A percentile compares a stretch with the other conserved stretches of the same genome.
These are phyloP conservation scores for Pristionchus exspectatus DNA, from an alignment of 2,888 invertebrate genomes.

Conservation along the genomic window DNA sequence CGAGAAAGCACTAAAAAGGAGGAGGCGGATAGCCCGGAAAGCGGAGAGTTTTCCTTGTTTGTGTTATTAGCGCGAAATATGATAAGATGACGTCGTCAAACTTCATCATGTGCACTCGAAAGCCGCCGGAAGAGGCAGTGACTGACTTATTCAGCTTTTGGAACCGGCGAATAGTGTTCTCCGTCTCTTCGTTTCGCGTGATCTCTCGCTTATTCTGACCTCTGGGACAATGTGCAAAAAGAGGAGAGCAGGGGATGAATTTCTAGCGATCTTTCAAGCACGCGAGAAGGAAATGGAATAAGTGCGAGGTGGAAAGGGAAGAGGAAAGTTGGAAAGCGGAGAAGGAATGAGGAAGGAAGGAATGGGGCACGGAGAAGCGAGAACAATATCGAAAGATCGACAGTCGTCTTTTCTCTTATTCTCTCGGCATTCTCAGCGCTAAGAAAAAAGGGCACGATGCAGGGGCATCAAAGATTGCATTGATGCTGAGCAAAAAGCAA, in stretches of 20 bases:
- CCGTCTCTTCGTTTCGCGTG: not conserved
- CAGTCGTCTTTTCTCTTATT: not conserved
- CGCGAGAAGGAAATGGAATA: constrained; percentile 49
- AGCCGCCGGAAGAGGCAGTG: not conserved
- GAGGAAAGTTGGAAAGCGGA: not conserved
- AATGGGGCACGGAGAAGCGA: not conserved
- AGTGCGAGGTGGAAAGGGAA: constrained; percentile 8
- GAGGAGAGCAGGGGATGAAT: not conserved
- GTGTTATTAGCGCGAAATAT: constrained; percentile 15
- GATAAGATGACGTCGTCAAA: constrained; percentile 9
- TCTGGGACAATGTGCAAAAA: not conserved
- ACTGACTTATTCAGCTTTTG: constrained; percentile 13
- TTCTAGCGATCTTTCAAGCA: not conserved
- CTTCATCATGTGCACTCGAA: not conserved
- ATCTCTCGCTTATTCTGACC: not conserved
- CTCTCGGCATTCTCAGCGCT: too few relatives aligned
- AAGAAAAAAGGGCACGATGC: not conserved
- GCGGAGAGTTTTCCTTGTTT: not conserved
- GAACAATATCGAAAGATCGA: not conserved
- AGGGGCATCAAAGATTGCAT: not conserved
- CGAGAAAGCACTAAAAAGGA: too few relatives aligned
- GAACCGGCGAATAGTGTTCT: not conserved
- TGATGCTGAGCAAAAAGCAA: not conserved
- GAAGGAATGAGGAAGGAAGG: not conserved
- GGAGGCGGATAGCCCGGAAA: too few relatives aligned